phyloP scores from a whole-genome alignment of 2,797 vertebrate genomes.

The Sibirionetta formosa region DNA sequence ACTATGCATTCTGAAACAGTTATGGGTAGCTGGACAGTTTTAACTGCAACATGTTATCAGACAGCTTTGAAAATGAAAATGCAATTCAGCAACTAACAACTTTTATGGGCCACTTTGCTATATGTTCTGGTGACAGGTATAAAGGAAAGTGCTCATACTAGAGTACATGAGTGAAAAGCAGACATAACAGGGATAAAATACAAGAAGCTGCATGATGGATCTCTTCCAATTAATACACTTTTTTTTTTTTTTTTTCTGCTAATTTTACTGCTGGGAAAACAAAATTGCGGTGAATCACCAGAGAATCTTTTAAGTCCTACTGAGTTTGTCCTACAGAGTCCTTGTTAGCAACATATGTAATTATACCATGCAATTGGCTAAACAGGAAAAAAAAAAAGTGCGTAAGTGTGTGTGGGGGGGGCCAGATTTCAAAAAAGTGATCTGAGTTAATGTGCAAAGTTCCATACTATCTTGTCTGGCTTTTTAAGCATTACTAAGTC shows the following conservation, averaged over 20 bases:
- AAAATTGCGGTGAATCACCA: not conserved
- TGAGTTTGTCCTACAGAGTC: not conserved
- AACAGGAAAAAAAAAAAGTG: not conserved
- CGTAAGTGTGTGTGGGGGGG: too few species aligned
- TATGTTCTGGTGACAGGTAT: not conserved
- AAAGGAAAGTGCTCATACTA: not conserved
- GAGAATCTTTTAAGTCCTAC: not conserved
- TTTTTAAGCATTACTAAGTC: not conserved
- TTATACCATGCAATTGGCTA: not conserved
- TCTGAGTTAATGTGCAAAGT: not conserved
- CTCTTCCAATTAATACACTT: not conserved
- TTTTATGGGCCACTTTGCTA: not conserved
- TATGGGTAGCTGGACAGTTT: not conserved
- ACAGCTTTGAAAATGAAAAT: not conserved
- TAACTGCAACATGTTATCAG: not conserved
- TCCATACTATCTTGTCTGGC: not conserved
- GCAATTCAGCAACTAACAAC: not conserved
- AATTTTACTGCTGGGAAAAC: not conserved
- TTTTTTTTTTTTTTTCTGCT: not conserved
- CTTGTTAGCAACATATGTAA: not conserved
- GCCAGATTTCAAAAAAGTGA: not conserved
- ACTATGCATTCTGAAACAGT: fast-evolving
- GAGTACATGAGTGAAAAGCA: not conserved
- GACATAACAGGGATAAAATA: not conserved
- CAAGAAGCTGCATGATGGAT: not conserved